These are phyloP conservation scores for Karalla daura DNA, from an alignment of 2,797 vertebrate species.

Conservation along the genomic window DNA sequence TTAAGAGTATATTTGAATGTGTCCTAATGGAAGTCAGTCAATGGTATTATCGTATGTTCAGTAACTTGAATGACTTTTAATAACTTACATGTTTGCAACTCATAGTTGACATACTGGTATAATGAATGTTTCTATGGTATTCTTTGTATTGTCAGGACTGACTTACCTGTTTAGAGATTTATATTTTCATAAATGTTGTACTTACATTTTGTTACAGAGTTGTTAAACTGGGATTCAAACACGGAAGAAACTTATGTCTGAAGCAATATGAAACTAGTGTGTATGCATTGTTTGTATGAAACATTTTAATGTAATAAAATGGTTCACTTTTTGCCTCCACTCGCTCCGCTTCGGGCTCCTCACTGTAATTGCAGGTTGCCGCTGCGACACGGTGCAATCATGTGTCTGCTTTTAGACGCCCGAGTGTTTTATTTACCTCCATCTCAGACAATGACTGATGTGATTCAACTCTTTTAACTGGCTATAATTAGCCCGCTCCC, in stretches of 20 bases:
- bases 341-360: constrained; percentile 17
- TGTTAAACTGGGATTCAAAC: constrained; percentile 92
- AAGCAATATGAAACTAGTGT: constrained; percentile 96
- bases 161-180: constrained; percentile 99
- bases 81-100: constrained; percentile 97
- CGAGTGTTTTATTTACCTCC: constrained; percentile 19
- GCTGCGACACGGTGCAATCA: not conserved
- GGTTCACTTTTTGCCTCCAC: constrained; percentile 83
- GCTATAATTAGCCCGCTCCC: constrained; percentile 6
- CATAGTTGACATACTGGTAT: constrained; percentile 91
- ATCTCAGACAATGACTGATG: constrained; percentile 7
- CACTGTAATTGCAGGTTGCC: constrained; percentile 14
- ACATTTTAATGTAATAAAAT: constrained; percentile 90
- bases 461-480: constrained; percentile 29
- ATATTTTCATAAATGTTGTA: constrained; percentile 99
- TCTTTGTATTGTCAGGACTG: constrained; percentile 98
- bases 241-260: constrained; percentile 88
- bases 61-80: constrained; percentile 99
- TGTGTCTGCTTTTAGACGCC: constrained; percentile 14
- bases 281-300: constrained; percentile 99
- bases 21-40: constrained; percentile 91
- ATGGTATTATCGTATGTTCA: constrained; percentile 90
- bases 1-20: constrained; percentile 92
- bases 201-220: constrained; percentile 99
- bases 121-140: constrained; percentile 99